Conservation (phyloP, 2,888 invertebrate species). For the Cataglyphis livida region DNA sequence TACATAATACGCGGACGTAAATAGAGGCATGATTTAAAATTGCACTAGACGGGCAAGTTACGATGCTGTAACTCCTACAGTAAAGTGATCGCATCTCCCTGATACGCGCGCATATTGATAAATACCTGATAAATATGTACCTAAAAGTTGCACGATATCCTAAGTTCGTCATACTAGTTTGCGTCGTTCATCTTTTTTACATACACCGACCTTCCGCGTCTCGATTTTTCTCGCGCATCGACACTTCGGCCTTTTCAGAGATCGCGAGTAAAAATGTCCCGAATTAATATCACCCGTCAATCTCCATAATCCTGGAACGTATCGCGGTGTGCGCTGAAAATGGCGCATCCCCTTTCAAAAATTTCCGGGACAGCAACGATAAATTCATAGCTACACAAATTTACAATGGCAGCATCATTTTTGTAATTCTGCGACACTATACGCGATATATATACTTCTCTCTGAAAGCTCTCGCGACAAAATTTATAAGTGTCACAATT, state of each 20-base stretch:
- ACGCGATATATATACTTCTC: background rate
- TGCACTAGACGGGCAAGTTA: constrained; percentile 65
- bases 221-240: constrained; percentile 31
- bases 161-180: constrained; percentile 6
- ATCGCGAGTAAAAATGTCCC: constrained; percentile 48
- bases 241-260: constrained; percentile 19
- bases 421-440: constrained; percentile 39
- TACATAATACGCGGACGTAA: constrained; percentile 66
- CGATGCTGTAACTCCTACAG: constrained; percentile 49
- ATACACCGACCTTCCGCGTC: background rate
- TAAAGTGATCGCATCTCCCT: constrained; percentile 66
- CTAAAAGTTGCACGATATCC: background rate
- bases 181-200: background rate
- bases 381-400: constrained; percentile 33
- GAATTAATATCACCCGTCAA: constrained; percentile 50
- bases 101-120: constrained; percentile 32
- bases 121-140: constrained; percentile 10
- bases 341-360: constrained; percentile 29
- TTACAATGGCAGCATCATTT: constrained; percentile 49
- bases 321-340: constrained; percentile 10
- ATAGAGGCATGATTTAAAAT: constrained; percentile 69
- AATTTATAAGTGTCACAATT: constrained; percentile 41
- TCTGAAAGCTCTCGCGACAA: constrained; percentile 20
- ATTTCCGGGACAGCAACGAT: constrained; percentile 14
- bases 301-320: constrained; percentile 33